A percentile compares a stretch with the other conserved stretches of the same genome.
phyloP scores from a whole-genome alignment of 2,797 vertebrate genomes.

The Acridotheres tristis region DNA sequence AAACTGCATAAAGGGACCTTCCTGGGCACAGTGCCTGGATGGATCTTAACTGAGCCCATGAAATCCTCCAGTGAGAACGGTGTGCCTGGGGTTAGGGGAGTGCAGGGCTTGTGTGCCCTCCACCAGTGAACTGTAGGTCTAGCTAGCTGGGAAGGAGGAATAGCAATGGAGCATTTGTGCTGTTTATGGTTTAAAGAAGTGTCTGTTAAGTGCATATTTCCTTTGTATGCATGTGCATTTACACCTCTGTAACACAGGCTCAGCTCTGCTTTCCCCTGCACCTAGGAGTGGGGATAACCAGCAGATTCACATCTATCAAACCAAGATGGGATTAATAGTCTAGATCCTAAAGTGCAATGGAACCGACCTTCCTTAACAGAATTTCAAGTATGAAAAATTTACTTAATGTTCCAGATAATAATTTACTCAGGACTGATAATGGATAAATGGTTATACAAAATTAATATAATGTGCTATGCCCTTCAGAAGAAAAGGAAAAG shows the following conservation, averaged over 20 bases:
- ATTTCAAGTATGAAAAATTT: neutral
- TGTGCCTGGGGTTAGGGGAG: neutral
- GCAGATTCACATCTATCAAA: neutral
- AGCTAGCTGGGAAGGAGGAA: neutral
- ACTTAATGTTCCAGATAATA: neutral
- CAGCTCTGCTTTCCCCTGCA: neutral
- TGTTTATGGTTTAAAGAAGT: neutral
- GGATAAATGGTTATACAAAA: neutral
- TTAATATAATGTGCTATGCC: neutral
- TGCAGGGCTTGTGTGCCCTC: neutral
- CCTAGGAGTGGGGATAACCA: neutral
- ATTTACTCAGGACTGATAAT: neutral
- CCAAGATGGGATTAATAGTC: neutral
- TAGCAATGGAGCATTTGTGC: neutral
- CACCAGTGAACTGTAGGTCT: neutral
- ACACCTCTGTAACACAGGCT: neutral
- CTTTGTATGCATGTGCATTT: accelerated
- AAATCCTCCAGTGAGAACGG: too few relatives aligned
- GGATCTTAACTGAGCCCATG: neutral
- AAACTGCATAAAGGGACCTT: neutral
- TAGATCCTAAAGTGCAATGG: neutral
- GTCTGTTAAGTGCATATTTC: neutral
- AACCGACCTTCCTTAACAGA: neutral
- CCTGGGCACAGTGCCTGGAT: neutral
- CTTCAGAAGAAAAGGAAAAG: neutral